A percentile compares a stretch with the other conserved stretches of the same genome.
phyloP scores from a whole-genome alignment of 1,140 invertebrate genomes.

The Sogatella furcifera region DNA sequence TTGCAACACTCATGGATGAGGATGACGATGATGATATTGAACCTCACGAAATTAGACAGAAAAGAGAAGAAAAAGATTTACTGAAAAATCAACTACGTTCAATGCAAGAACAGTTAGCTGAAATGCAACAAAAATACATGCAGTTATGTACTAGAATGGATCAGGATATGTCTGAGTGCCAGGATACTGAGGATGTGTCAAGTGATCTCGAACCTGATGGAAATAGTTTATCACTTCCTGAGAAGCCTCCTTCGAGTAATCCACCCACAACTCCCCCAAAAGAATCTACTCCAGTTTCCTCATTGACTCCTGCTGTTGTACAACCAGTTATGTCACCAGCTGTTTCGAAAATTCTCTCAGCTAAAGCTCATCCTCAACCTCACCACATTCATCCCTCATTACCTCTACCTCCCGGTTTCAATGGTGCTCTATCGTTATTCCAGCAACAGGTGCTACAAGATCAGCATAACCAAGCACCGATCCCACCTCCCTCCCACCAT shows the following conservation, averaged over 20 bases:
- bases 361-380: slow-evolving; percentile 47
- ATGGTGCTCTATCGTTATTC: slow-evolving; percentile 25
- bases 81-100: slow-evolving; percentile 73
- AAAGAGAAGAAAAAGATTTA: slow-evolving; percentile 71
- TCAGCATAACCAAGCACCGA: slow-evolving; percentile 22
- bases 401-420: slow-evolving; percentile 25
- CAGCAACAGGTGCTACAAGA: slow-evolving; percentile 28
- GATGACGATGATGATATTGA: slow-evolving; percentile 59
- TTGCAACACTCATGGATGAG: slow-evolving; percentile 40
- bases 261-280: slow-evolving; percentile 46
- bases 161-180: slow-evolving; percentile 51
- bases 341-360: slow-evolving; percentile 54
- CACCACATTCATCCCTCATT: slow-evolving; percentile 19
- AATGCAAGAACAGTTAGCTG: slow-evolving; percentile 78
- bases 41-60: slow-evolving; percentile 60
- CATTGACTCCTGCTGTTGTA: slow-evolving; percentile 34
- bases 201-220: slow-evolving; percentile 53
- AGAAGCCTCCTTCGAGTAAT: slow-evolving; percentile 37
- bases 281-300: slow-evolving; percentile 37
- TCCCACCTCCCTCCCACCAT: slow-evolving; percentile 13
- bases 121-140: slow-evolving; percentile 84
- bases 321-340: slow-evolving; percentile 53
- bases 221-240: slow-evolving; percentile 33
- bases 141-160: slow-evolving; percentile 77
- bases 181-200: slow-evolving; percentile 58